phyloP scores from a whole-genome alignment of 2,888 invertebrate species.

The Macrophya alboannulata region DNA sequence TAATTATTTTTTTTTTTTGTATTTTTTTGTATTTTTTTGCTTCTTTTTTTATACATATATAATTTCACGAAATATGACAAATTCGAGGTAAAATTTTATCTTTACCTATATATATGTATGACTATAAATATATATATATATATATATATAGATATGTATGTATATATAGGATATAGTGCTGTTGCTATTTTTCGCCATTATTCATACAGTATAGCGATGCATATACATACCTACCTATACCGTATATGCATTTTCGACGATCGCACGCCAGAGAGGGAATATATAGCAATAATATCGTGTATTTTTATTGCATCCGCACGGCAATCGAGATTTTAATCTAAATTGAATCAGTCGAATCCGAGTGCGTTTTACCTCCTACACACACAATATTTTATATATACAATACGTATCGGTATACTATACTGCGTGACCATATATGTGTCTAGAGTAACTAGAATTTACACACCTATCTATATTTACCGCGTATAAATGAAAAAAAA shows the following conservation, averaged over 20 bases:
- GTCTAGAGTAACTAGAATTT: background rate
- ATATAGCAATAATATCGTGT: conserved; percentile 51
- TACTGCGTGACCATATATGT: no score
- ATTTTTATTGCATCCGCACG: conserved; percentile 68
- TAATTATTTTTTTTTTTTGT: background rate
- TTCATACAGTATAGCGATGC: background rate
- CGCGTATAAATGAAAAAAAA: background rate
- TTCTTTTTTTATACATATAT: background rate
- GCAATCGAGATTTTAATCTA: conserved; percentile 76
- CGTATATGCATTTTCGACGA: background rate
- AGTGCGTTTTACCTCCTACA: conserved; percentile 14
- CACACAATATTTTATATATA: background rate
- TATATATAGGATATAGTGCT: background rate
- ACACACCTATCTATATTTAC: background rate
- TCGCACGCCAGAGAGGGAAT: background rate
- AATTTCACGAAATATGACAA: background rate
- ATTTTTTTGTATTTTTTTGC: no score
- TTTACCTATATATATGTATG: background rate
- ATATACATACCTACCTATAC: background rate
- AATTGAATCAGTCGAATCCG: conserved; percentile 71
- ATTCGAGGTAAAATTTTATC: background rate
- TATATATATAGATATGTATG: background rate
- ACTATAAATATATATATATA: background rate
- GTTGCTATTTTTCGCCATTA: background rate
- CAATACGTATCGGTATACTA: no score